Base-by-base conservation (phyloP, 2,888 invertebrate species). In the Pinctada fucata region DNA sequence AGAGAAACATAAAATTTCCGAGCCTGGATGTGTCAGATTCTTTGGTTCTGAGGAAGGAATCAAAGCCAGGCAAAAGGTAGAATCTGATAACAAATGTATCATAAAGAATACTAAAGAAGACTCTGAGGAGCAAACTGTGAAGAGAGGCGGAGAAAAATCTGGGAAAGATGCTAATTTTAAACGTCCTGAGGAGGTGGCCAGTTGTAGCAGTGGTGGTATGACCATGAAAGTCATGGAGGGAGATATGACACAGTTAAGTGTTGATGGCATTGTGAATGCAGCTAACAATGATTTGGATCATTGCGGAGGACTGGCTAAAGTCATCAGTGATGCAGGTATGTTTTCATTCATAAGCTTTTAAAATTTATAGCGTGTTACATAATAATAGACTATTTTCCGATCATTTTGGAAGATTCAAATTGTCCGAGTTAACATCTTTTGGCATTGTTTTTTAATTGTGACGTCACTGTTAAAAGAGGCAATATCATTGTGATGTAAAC, bases 181-280 rank as follows among this genome's bases (percentile, higher is more conserved):
- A n/a, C 4, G 45, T 8, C 73, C 70, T 58, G 63, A 13, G 2
- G 65, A 71, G 47, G 68, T 71, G 49, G 74, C 71, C 6, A 50
- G 47, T 3, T 76, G 76, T 45, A 8, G n/a, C 47, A 5, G 52
- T 58, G 76, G 76, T 4, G 80, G 78, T 66, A 76, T 76, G 31
- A 75, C 73, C 10, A 76, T 79, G 10, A 69, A 86, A 48, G 80
- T 86, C 5, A 71, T 84, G 13, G 75, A 82, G 48, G 86, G 86
- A 2, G 85, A 87, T 79, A 85, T 88, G 4, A 85, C 84, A 10
- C 73, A 80, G 47, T 68, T 84, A 49, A 76, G 76, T 1, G 85
- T 83, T 48, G 88, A 88, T 79, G 88, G 80, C 6, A 79, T 89
- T n/a, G 87, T 88, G 4, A 89, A 87, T 83, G 86, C 88, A 31